phyloP scores from a whole-genome alignment of 2,113 vertebrate species.

The Plectropomus leopardus region DNA sequence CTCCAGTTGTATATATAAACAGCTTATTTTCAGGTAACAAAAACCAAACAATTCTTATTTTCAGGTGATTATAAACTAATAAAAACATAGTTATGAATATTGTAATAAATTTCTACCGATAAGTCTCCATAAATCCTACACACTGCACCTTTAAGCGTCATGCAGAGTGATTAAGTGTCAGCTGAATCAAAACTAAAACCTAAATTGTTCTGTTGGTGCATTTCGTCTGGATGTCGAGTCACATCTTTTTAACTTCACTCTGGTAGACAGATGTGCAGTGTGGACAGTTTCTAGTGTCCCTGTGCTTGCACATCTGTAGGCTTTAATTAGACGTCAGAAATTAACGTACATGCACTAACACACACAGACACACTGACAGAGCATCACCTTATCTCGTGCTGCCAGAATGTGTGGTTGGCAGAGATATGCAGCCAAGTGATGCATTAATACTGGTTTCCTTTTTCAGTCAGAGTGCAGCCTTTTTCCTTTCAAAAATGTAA shows the following conservation, averaged over 20 bases:
- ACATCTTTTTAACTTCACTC: slow-evolving; percentile 9
- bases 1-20: no score
- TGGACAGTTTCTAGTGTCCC: slow-evolving; percentile 42
- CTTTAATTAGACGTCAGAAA: slow-evolving; percentile 31
- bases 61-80: no score
- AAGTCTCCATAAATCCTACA: no score
- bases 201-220: not conserved
- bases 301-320: slow-evolving; percentile 38
- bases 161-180: not conserved
- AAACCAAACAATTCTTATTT: no score
- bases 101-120: no score
- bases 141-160: no score
- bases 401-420: slow-evolving; percentile 53
- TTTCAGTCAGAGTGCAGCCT: not conserved
- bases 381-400: slow-evolving; percentile 64
- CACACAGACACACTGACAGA: not conserved
- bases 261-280: slow-evolving; percentile 64
- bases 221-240: slow-evolving; percentile 13
- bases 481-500: not conserved
- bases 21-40: no score
- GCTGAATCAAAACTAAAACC: not conserved
- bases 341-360: not conserved
- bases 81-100: no score
- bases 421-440: slow-evolving; percentile 47
- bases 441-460: not conserved